Evolutionary conservation across 1,140 invertebrate genomes (phyloP), one percentile per base, ranked within the genome.

Genomic region (Drosophila bocqueti): DNA sequence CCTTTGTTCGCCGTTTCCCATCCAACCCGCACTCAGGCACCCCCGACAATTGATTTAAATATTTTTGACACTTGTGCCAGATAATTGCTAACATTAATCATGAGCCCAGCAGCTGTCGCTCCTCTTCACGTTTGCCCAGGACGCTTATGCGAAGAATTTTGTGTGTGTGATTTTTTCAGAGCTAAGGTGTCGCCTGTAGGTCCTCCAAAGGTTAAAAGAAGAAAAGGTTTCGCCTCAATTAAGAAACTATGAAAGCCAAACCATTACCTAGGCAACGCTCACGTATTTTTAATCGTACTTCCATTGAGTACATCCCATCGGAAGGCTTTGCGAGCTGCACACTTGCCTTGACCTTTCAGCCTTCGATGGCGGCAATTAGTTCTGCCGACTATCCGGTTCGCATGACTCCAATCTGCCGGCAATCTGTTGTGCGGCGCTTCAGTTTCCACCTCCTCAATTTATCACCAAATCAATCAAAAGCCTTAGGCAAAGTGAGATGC

Each of bases 401-500:
- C 76, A 69, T 74, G 65, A 55, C 75, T 78, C 50, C 62, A 69
- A 73, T 65, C 50, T 74, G 83, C 24, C 72, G 58, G 83, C 84
- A 89, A 87, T 87, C 85, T 85, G 86, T 86, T 72, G 86, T 86
- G 67, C 57, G 49, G 40, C 74, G 66, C 81, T 79, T 85, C 81
- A 66, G 72, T 74, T 76, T 83, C 81, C 82, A 81, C 82, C 82
- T 91, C 76, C 76, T 76, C 85, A 85, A 90, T 90, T 90, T 91
- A 90, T 90, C 86, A 91, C 67, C 86, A 91, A 90, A 90, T 90
- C 85, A 90, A 90, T 90, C 85, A 90, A 89, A 90, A 71, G 86
- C 80, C 69, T 79, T 66, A 79, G 76, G 69, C 81, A 83, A 79
- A 77, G 65, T 52, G 45, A 60, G 50, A 55, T 72, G 73, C 68